These are phyloP conservation scores for Albula goreensis DNA, from an alignment of 2,113 vertebrate species.

Conservation along the genomic window DNA sequence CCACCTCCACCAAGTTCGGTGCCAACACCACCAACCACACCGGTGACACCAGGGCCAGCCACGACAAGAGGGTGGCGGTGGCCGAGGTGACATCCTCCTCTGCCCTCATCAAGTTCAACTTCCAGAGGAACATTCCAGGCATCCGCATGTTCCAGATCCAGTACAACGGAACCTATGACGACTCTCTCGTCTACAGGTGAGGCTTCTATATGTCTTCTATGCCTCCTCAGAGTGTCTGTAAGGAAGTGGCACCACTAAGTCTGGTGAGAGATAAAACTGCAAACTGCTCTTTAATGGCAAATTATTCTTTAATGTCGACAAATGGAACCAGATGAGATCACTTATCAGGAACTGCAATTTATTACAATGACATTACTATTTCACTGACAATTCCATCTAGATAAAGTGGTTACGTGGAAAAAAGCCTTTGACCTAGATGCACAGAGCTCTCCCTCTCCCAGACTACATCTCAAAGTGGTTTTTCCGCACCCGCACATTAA, in stretches of 20 bases:
- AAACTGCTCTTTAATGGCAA: not conserved
- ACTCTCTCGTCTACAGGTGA: conserved; percentile 98
- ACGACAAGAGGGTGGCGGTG: conserved; percentile 90
- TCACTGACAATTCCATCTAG: not conserved
- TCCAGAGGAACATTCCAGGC: conserved; percentile 95
- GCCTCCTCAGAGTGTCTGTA: not conserved
- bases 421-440: not conserved
- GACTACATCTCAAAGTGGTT: too few relatives aligned
- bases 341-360: not conserved
- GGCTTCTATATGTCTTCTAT: conserved; percentile 24
- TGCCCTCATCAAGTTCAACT: conserved; percentile 91
- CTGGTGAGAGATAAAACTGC: not conserved
- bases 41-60: conserved; percentile 83
- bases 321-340: not conserved
- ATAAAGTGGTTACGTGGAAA: not conserved
- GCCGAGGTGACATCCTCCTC: conserved; percentile 90
- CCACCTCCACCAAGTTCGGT: conserved; percentile 91
- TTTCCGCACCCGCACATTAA: not conserved
- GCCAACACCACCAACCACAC: conserved; percentile 77
- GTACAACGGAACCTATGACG: conserved; percentile 97
- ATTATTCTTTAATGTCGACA: not conserved
- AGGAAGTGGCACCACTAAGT: not conserved
- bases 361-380: not conserved
- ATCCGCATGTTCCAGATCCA: conserved; percentile 99
- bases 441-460: not conserved